phyloP scores from a whole-genome alignment of 1,140 invertebrate species.

The Goniozus legneri region DNA sequence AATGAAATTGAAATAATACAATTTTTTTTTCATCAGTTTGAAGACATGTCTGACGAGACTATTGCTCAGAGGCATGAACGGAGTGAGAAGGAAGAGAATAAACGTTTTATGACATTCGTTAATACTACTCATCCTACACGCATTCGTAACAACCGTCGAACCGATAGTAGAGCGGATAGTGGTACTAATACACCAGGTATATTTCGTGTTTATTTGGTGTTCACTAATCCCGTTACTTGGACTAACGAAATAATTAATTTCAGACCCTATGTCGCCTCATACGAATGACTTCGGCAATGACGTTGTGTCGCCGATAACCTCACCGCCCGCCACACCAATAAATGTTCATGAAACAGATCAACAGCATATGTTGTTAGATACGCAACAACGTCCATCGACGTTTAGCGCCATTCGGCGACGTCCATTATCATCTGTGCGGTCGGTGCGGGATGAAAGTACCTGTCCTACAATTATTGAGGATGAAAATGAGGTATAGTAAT shows the following conservation, averaged over 20 bases:
- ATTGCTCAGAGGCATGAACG: conserved; percentile 67
- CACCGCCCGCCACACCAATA: conserved; percentile 60
- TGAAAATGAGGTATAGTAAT: conserved; percentile 41
- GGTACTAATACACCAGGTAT: conserved; percentile 71
- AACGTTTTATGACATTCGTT: conserved; percentile 70
- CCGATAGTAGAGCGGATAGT: conserved; percentile 68
- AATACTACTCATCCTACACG: conserved; percentile 62
- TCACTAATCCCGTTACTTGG: conserved; percentile 7
- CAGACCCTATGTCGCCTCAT: conserved; percentile 59
- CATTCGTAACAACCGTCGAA: conserved; percentile 60
- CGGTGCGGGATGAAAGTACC: conserved; percentile 42
- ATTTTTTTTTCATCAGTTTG: conserved; percentile 53
- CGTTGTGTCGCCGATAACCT: conserved; percentile 56
- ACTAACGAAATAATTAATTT: neutral
- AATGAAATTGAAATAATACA: neutral
- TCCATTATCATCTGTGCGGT: conserved; percentile 51
- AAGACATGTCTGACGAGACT: conserved; percentile 75
- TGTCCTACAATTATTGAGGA: conserved; percentile 43
- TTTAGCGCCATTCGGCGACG: conserved; percentile 51
- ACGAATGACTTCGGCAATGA: conserved; percentile 52
- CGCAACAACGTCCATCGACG: conserved; percentile 32
- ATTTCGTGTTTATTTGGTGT: conserved; percentile 2
- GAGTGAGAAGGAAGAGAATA: conserved; percentile 75
- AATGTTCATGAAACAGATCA: conserved; percentile 42
- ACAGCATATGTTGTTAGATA: conserved; percentile 36